Evolutionary conservation across 2,113 vertebrate genomes (phyloP), one percentile per base, ranked within the genome.

Genomic region (Okapia johnstoni): DNA sequence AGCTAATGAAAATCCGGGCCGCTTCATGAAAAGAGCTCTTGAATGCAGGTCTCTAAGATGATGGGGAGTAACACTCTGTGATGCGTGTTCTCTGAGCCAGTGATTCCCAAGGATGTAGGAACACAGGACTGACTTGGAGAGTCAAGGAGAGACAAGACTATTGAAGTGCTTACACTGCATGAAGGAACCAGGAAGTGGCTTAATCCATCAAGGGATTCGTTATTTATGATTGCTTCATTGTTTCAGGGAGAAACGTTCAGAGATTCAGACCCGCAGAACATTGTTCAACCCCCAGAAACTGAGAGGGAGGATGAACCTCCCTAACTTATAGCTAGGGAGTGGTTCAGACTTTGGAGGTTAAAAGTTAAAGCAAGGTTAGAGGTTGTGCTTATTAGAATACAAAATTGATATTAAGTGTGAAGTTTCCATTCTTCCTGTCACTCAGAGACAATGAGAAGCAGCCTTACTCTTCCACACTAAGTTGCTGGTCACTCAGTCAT

Each of bases 1-100:
- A n/a, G 19, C 23, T 94, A 79, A 97, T 94, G 86, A 94, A 96
- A 94, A 77, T n/a, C 76, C 70, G 9, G 21, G 40, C 21, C 28
- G 5, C 50, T 85, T 43, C 66, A 80, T 21, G 48, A 95, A 33
- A 87, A 88, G 87, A 97, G 1, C 25, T 6, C 9, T 85, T 40
- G 9, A 73, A 86, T 54, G 9, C 77, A 14, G 25, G 33, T 55
- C 12, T 25, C 40, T 21, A 52, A 88, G 54, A 36, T 54, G 61
- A 89, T 6, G 61, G n/a, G 33, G 12, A 86, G 46, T 10, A 30
- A 36, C 25, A 12, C 33, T 40, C 43, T 33, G 46, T 15, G 55
- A 43, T 4, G 6, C 1, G 0, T n/a, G 13, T 21, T 89, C 14
- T 55, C 5, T 14, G 57, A 28, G 40, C 8, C 17, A 76, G 46